phyloP scores from a whole-genome alignment of 2,797 vertebrate species.

The Amphiprion clarkii region DNA sequence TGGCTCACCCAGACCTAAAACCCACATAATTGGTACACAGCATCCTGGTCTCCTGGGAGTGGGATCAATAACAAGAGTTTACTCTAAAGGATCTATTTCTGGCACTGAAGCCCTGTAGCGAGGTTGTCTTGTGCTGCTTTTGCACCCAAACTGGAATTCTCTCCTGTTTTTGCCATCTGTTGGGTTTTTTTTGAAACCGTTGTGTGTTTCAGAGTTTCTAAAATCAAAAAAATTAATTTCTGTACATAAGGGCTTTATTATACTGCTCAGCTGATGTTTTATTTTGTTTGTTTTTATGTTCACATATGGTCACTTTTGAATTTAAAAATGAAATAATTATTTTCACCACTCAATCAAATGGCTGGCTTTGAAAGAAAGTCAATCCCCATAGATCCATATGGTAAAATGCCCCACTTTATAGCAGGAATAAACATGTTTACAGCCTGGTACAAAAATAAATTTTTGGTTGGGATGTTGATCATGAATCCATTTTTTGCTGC shows the following conservation, averaged over 20 bases:
- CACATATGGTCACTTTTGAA: background rate
- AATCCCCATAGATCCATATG: too few relatives aligned
- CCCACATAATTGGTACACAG: conserved; percentile 33
- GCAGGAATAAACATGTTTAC: too few relatives aligned
- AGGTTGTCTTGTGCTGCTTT: conserved; percentile 26
- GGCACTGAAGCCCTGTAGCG: conserved; percentile 3
- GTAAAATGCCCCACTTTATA: too few relatives aligned
- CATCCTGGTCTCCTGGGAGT: conserved; percentile 2
- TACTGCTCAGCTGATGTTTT: background rate
- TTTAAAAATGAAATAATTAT: background rate
- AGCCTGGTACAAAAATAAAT: too few relatives aligned
- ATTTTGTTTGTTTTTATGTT: background rate
- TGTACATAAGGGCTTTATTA: background rate
- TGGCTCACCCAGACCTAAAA: conserved; percentile 26
- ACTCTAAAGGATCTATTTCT: conserved; percentile 39
- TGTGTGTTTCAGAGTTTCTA: background rate
- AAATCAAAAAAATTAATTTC: background rate
- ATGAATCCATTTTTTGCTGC: too few relatives aligned
- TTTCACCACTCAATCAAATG: too few relatives aligned
- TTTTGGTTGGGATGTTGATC: too few relatives aligned
- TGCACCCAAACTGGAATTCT: background rate
- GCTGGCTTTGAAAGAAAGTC: too few relatives aligned
- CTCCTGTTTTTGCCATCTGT: background rate
- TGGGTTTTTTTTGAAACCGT: background rate
- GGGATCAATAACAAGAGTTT: conserved; percentile 34